phyloP scores from a whole-genome alignment of 2,113 vertebrate species.

The Danio rerio region DNA sequence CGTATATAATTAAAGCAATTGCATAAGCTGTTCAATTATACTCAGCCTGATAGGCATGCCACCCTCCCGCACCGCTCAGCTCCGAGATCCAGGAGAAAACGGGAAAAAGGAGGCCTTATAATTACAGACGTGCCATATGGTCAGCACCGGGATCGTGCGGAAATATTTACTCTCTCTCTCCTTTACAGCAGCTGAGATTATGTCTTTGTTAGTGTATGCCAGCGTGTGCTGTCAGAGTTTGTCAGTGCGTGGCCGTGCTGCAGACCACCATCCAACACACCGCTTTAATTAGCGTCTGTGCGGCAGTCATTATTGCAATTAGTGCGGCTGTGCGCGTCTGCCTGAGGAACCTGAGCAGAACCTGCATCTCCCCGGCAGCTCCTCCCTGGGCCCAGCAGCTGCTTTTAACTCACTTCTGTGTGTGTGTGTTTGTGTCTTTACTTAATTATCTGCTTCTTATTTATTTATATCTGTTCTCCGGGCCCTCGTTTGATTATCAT shows the following conservation, averaged over 20 bases:
- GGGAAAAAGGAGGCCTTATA: conserved; percentile 45
- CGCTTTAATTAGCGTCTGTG: conserved; percentile 64
- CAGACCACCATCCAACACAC: conserved; percentile 51
- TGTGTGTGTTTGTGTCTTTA: conserved; percentile 38
- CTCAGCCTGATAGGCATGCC: conserved; percentile 32
- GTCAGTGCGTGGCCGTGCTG: conserved; percentile 45
- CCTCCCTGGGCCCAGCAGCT: conserved; percentile 57
- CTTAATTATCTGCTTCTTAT: conserved; percentile 53
- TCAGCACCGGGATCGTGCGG: conserved; percentile 47
- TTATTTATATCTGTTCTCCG: conserved; percentile 48
- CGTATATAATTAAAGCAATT: conserved; percentile 49
- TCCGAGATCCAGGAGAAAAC: conserved; percentile 19
- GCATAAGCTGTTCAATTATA: conserved; percentile 48
- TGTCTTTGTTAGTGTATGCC: conserved; percentile 55
- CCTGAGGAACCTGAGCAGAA: conserved; percentile 59
- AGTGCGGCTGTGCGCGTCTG: conserved; percentile 57
- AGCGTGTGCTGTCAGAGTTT: conserved; percentile 56
- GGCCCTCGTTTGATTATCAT: conserved; percentile 16
- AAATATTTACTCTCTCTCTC: conserved; percentile 57
- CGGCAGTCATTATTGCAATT: conserved; percentile 63
- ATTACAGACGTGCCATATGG: conserved; percentile 61
- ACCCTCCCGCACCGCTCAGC: conserved; percentile 34
- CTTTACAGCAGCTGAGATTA: conserved; percentile 42
- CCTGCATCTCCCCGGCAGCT: conserved; percentile 39
- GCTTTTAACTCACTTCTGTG: conserved; percentile 40